Percentiles rank a stretch among this genome's conserved stretches.
These are phyloP conservation scores for Neoscelio sp. DNA, from an alignment of 2,888 invertebrate species.

Conservation along the genomic window DNA sequence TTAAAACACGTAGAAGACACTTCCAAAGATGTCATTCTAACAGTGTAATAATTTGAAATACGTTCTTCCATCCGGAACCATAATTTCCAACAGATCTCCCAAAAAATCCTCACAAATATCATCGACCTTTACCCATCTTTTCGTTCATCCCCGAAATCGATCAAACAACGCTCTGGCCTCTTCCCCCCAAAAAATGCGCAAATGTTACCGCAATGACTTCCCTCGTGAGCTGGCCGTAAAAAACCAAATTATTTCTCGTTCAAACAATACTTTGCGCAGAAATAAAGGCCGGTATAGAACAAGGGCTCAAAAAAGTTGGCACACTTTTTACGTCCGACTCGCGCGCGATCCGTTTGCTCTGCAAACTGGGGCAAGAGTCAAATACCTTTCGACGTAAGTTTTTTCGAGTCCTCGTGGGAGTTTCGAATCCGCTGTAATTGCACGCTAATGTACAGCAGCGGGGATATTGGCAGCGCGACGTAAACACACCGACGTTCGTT, in stretches of 20 bases:
- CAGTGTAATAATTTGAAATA: too few species aligned
- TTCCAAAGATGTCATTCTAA: too few species aligned
- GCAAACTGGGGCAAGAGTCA: conserved; percentile 53
- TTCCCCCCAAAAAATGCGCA: too few species aligned
- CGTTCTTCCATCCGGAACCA: too few species aligned
- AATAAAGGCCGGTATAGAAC: conserved; percentile 16
- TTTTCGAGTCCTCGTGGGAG: conserved; percentile 13
- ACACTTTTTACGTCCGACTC: conserved; percentile 17
- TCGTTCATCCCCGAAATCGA: background rate
- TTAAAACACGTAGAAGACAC: too few species aligned
- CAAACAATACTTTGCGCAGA: conserved; percentile 1
- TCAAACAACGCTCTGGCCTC: conserved; percentile 1
- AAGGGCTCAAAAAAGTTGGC: conserved; percentile 37
- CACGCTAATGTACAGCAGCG: conserved; percentile 15
- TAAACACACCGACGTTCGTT: conserved; percentile 39
- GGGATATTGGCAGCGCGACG: conserved; percentile 44
- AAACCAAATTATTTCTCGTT: conserved; percentile 10
- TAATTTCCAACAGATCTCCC: too few species aligned
- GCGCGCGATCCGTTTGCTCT: conserved; percentile 28
- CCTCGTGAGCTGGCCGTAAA: too few species aligned
- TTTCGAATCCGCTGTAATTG: conserved; percentile 55
- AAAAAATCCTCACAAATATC: too few species aligned
- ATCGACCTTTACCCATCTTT: too few species aligned
- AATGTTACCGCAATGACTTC: too few species aligned
- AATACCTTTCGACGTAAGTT: conserved; percentile 45